Percentiles rank a stretch among this genome's conserved stretches.
These are phyloP conservation scores for Sinocyclocheilus anshuiensis DNA, from an alignment of 2,113 vertebrate genomes.

Conservation along the genomic window DNA sequence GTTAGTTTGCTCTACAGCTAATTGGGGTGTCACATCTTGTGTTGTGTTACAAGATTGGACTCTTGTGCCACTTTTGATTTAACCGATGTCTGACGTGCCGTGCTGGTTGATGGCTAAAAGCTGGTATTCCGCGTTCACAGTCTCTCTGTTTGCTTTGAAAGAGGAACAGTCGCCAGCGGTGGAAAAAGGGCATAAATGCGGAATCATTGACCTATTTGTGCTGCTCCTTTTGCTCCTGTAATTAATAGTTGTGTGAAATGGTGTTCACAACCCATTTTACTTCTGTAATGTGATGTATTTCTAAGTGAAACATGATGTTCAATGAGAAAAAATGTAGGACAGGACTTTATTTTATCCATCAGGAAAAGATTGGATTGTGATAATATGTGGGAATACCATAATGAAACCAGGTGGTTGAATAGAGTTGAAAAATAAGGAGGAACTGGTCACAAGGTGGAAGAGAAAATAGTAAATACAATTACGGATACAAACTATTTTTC, in stretches of 20 bases:
- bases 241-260: conserved; percentile 9
- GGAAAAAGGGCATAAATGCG: background rate
- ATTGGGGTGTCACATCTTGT: conserved; percentile 31
- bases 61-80: conserved; percentile 25
- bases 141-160: background rate
- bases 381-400: background rate
- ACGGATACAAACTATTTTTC: background rate
- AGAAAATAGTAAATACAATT: background rate
- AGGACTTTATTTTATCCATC: background rate
- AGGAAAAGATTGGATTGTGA: background rate
- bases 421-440: background rate
- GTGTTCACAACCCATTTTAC: background rate
- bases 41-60: conserved; percentile 13
- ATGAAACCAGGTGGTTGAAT: background rate
- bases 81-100: background rate
- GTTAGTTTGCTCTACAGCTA: background rate
- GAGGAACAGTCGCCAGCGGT: background rate
- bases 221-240: conserved; percentile 17
- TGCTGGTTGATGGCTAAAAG: background rate
- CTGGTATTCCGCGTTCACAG: background rate
- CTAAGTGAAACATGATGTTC: background rate
- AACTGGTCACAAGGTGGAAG: background rate
- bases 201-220: conserved; percentile 31
- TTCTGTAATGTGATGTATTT: background rate
- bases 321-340: background rate